Conservation (phyloP, 2,113 vertebrate genomes). For the Uria lomvia region DNA sequence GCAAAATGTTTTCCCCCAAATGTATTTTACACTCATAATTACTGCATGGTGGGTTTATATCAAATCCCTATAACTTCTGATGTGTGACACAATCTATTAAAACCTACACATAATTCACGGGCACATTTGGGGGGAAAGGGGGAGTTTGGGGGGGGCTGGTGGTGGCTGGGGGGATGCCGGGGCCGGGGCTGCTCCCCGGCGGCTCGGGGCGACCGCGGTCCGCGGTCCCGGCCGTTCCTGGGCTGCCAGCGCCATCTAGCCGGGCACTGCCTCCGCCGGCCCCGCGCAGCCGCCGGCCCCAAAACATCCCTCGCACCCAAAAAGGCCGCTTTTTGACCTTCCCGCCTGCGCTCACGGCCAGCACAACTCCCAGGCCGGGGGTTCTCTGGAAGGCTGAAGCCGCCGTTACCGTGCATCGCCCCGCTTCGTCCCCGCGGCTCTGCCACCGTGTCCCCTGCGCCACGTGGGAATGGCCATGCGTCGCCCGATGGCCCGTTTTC, state of each 20-base stretch:
- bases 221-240: constrained; percentile 49
- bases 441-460: background rate
- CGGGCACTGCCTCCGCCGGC: background rate
- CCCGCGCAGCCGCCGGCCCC: background rate
- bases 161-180: background rate
- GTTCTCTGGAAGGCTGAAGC: background rate
- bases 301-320: background rate
- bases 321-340: background rate
- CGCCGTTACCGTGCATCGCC: background rate
- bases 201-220: background rate
- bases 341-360: background rate
- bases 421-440: background rate
- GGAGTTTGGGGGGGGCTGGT: background rate
- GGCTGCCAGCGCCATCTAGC: constrained; percentile 80
- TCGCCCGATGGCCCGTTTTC: fast-evolving
- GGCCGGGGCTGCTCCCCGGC: background rate
- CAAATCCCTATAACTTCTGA: constrained; percentile 54
- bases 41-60: constrained; percentile 47
- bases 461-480: fast-evolving
- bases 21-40: constrained; percentile 62
- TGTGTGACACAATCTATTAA: constrained; percentile 33
- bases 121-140: background rate
- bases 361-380: background rate
- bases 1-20: constrained; percentile 31
- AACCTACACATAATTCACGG: background rate